Percentiles rank a stretch among this genome's conserved stretches.
Evolutionary conservation across 2,888 invertebrate genomes (phyloP).

Genomic region (Limnephilus marmoratus): DNA sequence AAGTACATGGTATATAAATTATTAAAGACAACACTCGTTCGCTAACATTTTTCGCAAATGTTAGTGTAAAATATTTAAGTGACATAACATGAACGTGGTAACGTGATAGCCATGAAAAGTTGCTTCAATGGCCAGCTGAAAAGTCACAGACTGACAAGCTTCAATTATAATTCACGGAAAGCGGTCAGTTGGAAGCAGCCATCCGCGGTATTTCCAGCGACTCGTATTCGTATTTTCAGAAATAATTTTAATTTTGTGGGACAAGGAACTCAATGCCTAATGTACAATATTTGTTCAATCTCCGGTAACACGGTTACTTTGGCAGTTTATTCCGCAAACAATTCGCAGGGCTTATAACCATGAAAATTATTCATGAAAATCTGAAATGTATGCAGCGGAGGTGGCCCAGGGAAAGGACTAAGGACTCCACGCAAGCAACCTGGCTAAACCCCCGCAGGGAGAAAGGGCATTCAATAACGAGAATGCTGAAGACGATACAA

Average conservation of each 20-base stretch:
- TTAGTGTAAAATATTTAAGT: background rate
- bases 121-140: background rate
- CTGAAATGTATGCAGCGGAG: background rate
- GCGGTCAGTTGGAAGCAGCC: background rate
- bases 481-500: background rate
- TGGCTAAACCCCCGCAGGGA: background rate
- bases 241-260: background rate
- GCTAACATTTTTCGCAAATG: background rate
- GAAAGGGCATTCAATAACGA: constrained; percentile 2
- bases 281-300: background rate
- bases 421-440: background rate
- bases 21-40: background rate
- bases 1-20: background rate
- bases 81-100: background rate
- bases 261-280: background rate
- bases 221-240: background rate
- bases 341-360: background rate
- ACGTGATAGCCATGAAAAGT: background rate
- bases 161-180: background rate
- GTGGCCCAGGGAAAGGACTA: background rate
- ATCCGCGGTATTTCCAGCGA: background rate
- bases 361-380: background rate
- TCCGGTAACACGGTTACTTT: background rate
- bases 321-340: background rate
- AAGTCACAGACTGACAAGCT: background rate